Conservation (phyloP, 2,888 invertebrate species). For the Gymnosoma rotundatum region DNA sequence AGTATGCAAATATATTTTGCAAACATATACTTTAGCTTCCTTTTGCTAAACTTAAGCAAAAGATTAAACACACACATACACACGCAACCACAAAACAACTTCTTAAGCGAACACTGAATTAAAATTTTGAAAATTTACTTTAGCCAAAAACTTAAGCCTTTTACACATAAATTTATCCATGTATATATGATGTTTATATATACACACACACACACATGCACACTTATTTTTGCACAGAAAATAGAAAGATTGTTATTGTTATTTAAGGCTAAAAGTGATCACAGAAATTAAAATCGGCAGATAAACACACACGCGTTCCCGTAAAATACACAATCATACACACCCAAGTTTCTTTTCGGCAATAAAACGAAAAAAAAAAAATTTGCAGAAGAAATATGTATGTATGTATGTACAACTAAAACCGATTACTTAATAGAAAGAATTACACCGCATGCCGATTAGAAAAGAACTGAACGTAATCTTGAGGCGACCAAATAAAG, state of each 20-base stretch:
- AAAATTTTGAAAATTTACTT: too few relatives aligned
- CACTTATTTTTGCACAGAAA: conserved; percentile 5
- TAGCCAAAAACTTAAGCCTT: too few relatives aligned
- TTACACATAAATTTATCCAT: too few relatives aligned
- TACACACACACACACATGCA: background rate
- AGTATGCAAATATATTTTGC: too few relatives aligned
- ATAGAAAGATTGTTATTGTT: conserved; percentile 23
- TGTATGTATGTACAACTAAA: conserved; percentile 54
- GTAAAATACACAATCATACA: conserved; percentile 5
- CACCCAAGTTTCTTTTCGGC: conserved; percentile 14
- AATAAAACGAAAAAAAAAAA: conserved; percentile 18
- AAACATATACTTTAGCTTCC: conserved; percentile 14
- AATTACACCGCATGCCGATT: conserved; percentile 81
- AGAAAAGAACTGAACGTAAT: conserved; percentile 80
- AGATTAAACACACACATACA: conserved; percentile 10
- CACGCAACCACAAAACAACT: background rate
- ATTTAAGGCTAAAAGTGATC: conserved; percentile 55
- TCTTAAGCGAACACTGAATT: too few relatives aligned
- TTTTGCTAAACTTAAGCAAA: conserved; percentile 24
- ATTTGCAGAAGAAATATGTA: conserved; percentile 26
- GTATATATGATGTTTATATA: too few relatives aligned
- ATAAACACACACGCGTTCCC: conserved; percentile 23
- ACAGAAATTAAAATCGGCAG: conserved; percentile 41
- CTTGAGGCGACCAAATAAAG: conserved; percentile 73
- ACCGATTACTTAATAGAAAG: conserved; percentile 74